Base-by-base conservation (phyloP, 2,113 vertebrate species). In the Caracal caracal region DNA sequence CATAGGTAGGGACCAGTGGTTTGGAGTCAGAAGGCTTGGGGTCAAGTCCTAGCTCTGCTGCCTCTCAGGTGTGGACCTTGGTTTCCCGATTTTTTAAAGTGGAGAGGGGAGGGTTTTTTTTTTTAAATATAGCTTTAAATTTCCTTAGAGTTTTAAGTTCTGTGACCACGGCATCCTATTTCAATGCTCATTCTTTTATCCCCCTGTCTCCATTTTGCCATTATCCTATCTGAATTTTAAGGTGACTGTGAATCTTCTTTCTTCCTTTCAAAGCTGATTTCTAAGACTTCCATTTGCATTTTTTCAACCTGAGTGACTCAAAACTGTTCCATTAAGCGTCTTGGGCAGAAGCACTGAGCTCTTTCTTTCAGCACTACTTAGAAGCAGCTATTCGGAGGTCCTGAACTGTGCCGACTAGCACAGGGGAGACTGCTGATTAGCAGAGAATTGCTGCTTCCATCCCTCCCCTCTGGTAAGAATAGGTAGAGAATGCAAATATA, bases 221-320 rank as follows among this genome's bases (percentile, higher is more conserved):
- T 59, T 30, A 93, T 88, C 24, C 51, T 56, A 63, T 26, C 9
- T 40, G 78, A 82, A 59, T 94, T 91, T 88, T 63, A 86, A 95
- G 56, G 43, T 37, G 65, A 66, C 28, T 84, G 35, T 30, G 88
- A 75, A 16, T 59, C 65, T 95, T 95, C 75, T 97, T 95, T 95
- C 75, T 97, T 91, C 75, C 49, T 66, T 88, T 93, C 19, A 47
- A 95, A 80, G 70, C 59, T 90, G 59, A 47, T 28, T 71, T 93
- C 94, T 28, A 56, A 81, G 88, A 53, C 51, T 94, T 91, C 73
- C n/a, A 53, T 65, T 84, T 86, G 35, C 43, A 61, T 91, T 71
- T 43, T 63, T 86, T 94, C 56, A 65, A 59, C 12, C 22, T 15
- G 43, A 0, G 37, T 95, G 93, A 92, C 56, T 75, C 86, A 93